phyloP scores from a whole-genome alignment of 2,797 vertebrate species.

The Phrynocephalus forsythii region DNA sequence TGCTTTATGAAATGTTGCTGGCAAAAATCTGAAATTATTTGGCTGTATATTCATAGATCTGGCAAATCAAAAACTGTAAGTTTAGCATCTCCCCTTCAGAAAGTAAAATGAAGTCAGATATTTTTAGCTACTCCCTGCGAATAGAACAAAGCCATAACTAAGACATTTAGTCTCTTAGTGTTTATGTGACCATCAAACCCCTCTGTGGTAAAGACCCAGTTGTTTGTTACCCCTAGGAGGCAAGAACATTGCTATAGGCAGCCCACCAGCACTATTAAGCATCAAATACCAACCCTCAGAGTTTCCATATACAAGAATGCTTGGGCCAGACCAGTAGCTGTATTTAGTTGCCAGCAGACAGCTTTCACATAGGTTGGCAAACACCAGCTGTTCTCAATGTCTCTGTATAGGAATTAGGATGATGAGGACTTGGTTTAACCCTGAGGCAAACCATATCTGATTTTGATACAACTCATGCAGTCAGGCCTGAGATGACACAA shows the following conservation, averaged over 20 bases:
- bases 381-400: slow-evolving; percentile 4
- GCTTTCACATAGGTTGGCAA: slow-evolving; percentile 11
- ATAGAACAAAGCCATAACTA: slow-evolving; percentile 76
- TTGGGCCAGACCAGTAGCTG: background rate
- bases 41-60: slow-evolving; percentile 60
- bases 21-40: slow-evolving; percentile 71
- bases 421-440: background rate
- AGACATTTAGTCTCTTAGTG: slow-evolving; percentile 73
- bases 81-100: slow-evolving; percentile 68
- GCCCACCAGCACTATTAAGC: background rate
- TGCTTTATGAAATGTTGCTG: slow-evolving; percentile 66
- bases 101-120: slow-evolving; percentile 74
- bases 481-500: background rate
- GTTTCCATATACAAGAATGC: slow-evolving; percentile 39
- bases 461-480: slow-evolving; percentile 16
- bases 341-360: background rate
- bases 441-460: background rate
- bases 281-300: slow-evolving; percentile 9
- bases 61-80: slow-evolving; percentile 64
- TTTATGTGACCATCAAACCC: slow-evolving; percentile 61
- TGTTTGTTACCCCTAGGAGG: slow-evolving; percentile 57
- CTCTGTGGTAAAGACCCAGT: slow-evolving; percentile 66
- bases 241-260: slow-evolving; percentile 52
- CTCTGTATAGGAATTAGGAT: background rate
- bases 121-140: slow-evolving; percentile 79